Conservation (phyloP, 2,888 invertebrate species). For the Agrotis exclamationis region DNA sequence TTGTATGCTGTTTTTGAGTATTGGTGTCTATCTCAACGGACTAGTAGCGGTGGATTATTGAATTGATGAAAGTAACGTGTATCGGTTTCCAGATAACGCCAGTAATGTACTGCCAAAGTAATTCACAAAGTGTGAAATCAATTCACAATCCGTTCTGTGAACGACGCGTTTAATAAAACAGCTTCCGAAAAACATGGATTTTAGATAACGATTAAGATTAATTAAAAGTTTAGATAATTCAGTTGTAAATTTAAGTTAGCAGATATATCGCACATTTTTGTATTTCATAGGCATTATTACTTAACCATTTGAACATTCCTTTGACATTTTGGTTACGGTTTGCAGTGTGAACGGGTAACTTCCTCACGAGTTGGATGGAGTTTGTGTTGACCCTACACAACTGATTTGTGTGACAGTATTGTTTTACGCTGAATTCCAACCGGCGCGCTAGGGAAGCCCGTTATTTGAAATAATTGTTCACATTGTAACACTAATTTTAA, state of each 20-base stretch:
- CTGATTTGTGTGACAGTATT: slow-evolving; percentile 42
- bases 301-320: slow-evolving; percentile 91
- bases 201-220: slow-evolving; percentile 86
- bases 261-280: slow-evolving; percentile 89
- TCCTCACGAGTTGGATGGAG: slow-evolving; percentile 44
- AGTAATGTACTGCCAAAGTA: slow-evolving; percentile 90
- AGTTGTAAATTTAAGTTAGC: slow-evolving; percentile 91
- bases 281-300: slow-evolving; percentile 90
- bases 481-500: slow-evolving; percentile 86
- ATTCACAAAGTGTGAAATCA: slow-evolving; percentile 88
- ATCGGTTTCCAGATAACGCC: slow-evolving; percentile 82
- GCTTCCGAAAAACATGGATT: slow-evolving; percentile 88
- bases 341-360: slow-evolving; percentile 77
- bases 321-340: slow-evolving; percentile 87
- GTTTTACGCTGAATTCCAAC: slow-evolving; percentile 60
- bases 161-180: slow-evolving; percentile 87
- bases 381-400: slow-evolving; percentile 40
- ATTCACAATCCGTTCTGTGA: slow-evolving; percentile 90
- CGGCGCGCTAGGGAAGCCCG: slow-evolving; percentile 56
- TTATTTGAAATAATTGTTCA: slow-evolving; percentile 72
- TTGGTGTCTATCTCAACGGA: slow-evolving; percentile 85
- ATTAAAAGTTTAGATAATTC: slow-evolving; percentile 89
- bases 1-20: slow-evolving; percentile 87
- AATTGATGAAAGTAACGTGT: slow-evolving; percentile 80
- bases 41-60: slow-evolving; percentile 80